phyloP scores from a whole-genome alignment of 2,113 vertebrate species.

The Piliocolobus tephrosceles region DNA sequence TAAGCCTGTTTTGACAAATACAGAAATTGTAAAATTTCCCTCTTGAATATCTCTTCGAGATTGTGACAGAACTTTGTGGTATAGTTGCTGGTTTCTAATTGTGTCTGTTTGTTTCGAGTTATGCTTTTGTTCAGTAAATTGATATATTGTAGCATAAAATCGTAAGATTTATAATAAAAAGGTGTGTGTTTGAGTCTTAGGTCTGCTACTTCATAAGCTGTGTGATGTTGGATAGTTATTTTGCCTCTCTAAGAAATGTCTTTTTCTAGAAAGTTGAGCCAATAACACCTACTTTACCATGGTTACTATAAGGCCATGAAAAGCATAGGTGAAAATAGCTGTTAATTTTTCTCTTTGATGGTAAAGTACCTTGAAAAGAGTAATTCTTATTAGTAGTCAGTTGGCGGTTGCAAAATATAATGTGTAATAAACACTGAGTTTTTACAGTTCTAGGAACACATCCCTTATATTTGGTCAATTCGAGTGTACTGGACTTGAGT shows the following conservation, averaged over 20 bases:
- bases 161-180: constrained; percentile 18
- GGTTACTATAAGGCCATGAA: neutral
- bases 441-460: neutral
- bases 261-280: constrained; percentile 3
- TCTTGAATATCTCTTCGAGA: neutral
- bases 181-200: neutral
- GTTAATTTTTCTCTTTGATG: neutral
- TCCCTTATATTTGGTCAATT: constrained; percentile 7
- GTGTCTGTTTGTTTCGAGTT: neutral
- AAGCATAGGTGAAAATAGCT: neutral
- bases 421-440: neutral
- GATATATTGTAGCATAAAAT: neutral
- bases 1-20: neutral
- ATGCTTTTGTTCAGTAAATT: neutral
- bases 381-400: neutral
- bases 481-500: neutral
- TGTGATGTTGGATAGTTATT: neutral
- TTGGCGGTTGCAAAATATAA: constrained; percentile 27
- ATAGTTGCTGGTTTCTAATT: neutral
- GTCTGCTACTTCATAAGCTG: neutral
- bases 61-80: neutral
- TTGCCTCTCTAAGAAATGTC: neutral
- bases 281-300: neutral
- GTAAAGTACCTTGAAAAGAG: neutral
- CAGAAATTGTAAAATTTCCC: neutral